Base-by-base conservation (phyloP, 2,113 vertebrate species). In the Elephantulus edwardii region DNA sequence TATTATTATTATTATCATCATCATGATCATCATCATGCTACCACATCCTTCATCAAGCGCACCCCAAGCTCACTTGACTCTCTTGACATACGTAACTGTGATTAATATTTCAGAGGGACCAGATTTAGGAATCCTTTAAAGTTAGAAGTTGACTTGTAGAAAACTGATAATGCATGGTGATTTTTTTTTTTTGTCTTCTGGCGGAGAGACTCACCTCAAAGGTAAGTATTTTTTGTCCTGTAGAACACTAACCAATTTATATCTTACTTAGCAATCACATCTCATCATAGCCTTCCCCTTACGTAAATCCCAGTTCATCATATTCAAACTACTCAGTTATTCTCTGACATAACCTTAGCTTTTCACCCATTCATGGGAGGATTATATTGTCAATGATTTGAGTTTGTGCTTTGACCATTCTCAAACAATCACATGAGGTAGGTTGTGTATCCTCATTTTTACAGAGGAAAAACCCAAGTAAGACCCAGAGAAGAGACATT, bases 391-490 rank as follows among this genome's bases (percentile, higher is more conserved):
- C 40, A 71, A 82, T 76, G 42, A 46, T 50, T 83, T 48, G 17
- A 91, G 64, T 68, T 6, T 82, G 28, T 77, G 68, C 52, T 92
- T 88, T 88, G 85, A 85, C 46, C 66, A 60, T 33, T 44, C 24
- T 64, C 74, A 58, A 83, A 38, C 70, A 81, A 81, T 74, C 77
- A 74, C 14, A 13, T 40, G 88, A 96, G 95, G 95, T 95, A 95
- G 94, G 50, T 48, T 82, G 72, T 38, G 38, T 50, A 56, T 81
- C 56, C 40, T 87, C 54, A 16, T 83, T 79, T n/a, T 88, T 60
- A 77, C 12, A 66, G 90, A 95, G 77, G 84, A 93, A 79, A 70
- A 94, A 87, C 85, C 44, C 7, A 13, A n/a, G n/a, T n/a, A n/a
- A 87, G 40, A 82, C 85, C 75, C 62, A 30, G 17, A 82, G 75